Evolutionary conservation across 2,113 vertebrate species (phyloP), one percentile per base, ranked within the genome.

Genomic region (Asarcornis scutulata): DNA sequence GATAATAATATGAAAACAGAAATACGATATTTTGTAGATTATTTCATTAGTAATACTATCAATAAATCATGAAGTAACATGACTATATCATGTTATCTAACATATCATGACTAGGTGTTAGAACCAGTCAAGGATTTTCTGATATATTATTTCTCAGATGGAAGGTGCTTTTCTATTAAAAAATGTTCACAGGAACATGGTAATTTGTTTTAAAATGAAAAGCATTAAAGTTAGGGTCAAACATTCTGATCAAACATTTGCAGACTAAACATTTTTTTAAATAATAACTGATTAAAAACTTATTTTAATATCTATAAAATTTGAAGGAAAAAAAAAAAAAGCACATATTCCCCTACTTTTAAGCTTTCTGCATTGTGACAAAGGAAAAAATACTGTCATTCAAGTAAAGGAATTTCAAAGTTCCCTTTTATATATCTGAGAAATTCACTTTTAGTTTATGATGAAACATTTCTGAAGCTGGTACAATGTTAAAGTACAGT

Each of bases 11-110:
- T 38, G 38, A 38, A 38, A 38, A 38, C 38, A 38, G 38, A 95
- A 84, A 73, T 75, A 86, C 53, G 50, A 46, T 29, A 75, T 78
- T 93, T 86, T 64, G 48, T 66, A 94, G 36, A 90, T 91, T 40
- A 56, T 73, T 87, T 95, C 55, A 80, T 89, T 91, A 92, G 76
- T 59, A 82, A 87, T 60, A 83, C 17, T 64, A 53, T 53, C 64
- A 79, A 23, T 31, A 96, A 31, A 29, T 93, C 72, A 95, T 72
- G 60, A 38, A 94, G 91, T 36, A 81, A 64, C 40, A 40, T 40
- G 40, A 40, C 40, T 40, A 40, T 40, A 40, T 40, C 40, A 40
- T 40, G 40, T 40, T 40, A 40, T 40, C 40, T 40, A 40, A 40
- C 31, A 38, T 72, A 88, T 83, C 79, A 91, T 40, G 56, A 91